Conservation (phyloP, 2,888 invertebrate species). For the Platerodrilus igneus region DNA sequence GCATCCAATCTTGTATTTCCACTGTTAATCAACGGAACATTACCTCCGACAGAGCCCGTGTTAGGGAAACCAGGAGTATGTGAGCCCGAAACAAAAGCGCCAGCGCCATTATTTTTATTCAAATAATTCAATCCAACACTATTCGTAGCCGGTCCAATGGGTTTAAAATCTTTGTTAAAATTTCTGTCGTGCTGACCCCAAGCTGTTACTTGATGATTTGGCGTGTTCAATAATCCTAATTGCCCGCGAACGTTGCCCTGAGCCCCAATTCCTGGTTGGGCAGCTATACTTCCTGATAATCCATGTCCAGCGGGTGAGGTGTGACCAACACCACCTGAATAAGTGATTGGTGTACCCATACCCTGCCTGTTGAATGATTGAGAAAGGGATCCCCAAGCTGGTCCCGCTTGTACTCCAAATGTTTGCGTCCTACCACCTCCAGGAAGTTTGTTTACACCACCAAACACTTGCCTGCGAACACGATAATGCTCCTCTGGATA, state of each 20-base stretch:
- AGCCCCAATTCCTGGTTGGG: constrained; percentile 7
- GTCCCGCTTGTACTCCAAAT: too few species aligned
- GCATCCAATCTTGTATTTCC: too few species aligned
- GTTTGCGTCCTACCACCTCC: too few species aligned
- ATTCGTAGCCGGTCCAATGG: constrained; percentile 11
- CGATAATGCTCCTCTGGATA: too few species aligned
- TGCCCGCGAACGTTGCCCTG: constrained; percentile 2
- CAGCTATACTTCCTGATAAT: constrained; percentile 4
- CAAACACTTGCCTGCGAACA: too few species aligned
- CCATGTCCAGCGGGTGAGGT: too few species aligned
- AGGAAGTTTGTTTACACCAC: too few species aligned
- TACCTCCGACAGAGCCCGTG: constrained; percentile 10
- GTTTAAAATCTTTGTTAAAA: constrained; percentile 10
- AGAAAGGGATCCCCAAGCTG: too few species aligned
- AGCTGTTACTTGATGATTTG: constrained; percentile 9
- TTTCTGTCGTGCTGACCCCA: constrained; percentile 16
- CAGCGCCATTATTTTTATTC: constrained; percentile 9
- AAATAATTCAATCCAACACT: constrained; percentile 11
- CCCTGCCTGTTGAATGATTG: too few species aligned
- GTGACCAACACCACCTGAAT: too few species aligned
- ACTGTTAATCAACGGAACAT: constrained; percentile 6
- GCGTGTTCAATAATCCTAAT: constrained; percentile 1
- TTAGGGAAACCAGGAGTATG: constrained; percentile 7
- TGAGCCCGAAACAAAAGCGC: constrained; percentile 6
- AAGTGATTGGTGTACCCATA: too few species aligned